Evolutionary conservation across 2,797 vertebrate genomes (phyloP).

Genomic region (Rhodeus uyekii): DNA sequence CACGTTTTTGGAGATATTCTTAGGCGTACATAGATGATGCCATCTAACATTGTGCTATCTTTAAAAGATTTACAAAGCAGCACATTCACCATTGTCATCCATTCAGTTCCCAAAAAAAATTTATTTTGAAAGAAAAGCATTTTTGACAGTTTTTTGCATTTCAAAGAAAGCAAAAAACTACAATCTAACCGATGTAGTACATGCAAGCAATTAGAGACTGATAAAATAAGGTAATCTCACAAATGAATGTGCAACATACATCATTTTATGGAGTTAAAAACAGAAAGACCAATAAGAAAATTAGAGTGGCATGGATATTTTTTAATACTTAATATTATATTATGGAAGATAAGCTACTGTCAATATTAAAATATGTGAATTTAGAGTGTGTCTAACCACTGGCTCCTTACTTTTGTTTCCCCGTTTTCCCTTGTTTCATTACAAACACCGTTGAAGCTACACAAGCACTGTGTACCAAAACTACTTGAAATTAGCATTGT

Average conservation of each 20-base stretch:
- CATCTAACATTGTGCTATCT: constrained; percentile 8
- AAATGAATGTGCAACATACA: not conserved
- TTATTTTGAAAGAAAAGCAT: not conserved
- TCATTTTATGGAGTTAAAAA: not conserved
- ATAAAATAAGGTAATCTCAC: not conserved
- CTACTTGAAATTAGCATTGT: not conserved
- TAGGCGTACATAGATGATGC: not conserved
- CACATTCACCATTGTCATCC: not conserved
- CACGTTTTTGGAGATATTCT: constrained; percentile 17
- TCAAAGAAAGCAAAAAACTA: not conserved
- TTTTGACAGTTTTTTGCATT: not conserved
- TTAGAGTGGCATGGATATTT: not conserved
- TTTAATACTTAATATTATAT: not conserved
- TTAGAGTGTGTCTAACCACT: not conserved
- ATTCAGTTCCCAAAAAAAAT: not conserved
- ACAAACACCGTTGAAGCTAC: not conserved
- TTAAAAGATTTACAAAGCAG: not conserved
- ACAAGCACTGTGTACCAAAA: not conserved
- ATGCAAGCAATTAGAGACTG: not conserved
- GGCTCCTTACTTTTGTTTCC: not conserved
- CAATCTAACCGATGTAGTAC: not conserved
- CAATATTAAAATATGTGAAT: not conserved
- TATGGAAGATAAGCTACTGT: not conserved
- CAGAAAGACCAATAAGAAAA: not conserved
- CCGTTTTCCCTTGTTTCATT: not conserved